Evolutionary conservation across 2,113 vertebrate genomes (phyloP).

Genomic region (Lutjanus erythropterus): DNA sequence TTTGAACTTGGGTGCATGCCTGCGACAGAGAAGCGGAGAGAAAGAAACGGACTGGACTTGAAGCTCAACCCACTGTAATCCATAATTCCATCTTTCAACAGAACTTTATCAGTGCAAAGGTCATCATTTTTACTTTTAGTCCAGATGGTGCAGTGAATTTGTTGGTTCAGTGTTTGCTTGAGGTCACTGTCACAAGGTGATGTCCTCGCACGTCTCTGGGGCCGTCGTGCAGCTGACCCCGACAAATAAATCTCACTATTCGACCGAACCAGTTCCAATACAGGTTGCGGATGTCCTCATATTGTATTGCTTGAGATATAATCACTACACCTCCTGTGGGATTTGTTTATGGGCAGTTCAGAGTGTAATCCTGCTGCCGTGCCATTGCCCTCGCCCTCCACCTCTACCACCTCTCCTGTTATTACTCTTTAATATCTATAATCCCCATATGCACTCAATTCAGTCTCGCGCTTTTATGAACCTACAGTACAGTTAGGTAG

Average conservation of each 20-base stretch:
- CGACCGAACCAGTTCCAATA: constrained; percentile 22
- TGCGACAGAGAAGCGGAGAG: constrained; percentile 57
- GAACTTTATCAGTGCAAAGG: constrained; percentile 45
- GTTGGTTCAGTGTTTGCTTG: constrained; percentile 34
- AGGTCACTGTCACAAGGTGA: constrained; percentile 37
- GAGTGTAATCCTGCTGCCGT: constrained; percentile 54
- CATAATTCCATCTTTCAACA: constrained; percentile 63
- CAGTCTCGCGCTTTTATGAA: constrained; percentile 63
- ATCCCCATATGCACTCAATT: constrained; percentile 71
- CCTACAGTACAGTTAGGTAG: constrained; percentile 40
- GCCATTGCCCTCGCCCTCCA: constrained; percentile 26
- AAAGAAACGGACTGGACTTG: constrained; percentile 25
- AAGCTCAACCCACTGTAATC: constrained; percentile 57
- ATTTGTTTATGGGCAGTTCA: constrained; percentile 55
- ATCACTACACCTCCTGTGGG: constrained; percentile 26
- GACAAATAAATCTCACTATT: constrained; percentile 30
- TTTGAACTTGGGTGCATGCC: too few relatives aligned
- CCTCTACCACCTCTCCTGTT: constrained; percentile 51
- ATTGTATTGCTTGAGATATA: constrained; percentile 37
- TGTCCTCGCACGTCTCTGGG: constrained; percentile 11
- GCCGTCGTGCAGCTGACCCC: constrained; percentile 36
- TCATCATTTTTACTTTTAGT: constrained; percentile 26
- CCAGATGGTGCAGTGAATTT: constrained; percentile 58
- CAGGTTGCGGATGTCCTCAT: constrained; percentile 14
- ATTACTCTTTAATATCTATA: constrained; percentile 72